These are phyloP conservation scores for Brevipalpus yothersi DNA, from an alignment of 1,140 invertebrate genomes.

Conservation along the genomic window DNA sequence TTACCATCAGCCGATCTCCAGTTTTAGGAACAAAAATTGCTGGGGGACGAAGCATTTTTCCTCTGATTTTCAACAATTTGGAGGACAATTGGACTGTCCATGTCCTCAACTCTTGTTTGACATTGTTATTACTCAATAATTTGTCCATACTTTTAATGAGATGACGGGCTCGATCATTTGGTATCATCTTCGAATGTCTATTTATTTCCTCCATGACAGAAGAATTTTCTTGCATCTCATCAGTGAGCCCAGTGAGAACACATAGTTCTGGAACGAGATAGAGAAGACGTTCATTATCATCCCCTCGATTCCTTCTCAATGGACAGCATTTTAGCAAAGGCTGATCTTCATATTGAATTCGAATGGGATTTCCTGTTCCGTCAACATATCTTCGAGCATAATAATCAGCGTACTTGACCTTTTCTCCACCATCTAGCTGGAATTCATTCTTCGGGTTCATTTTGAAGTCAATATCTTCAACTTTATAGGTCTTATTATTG, in stretches of 20 bases:
- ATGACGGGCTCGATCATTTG: slow-evolving; percentile 3
- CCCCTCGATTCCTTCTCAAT: background rate
- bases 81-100: slow-evolving; percentile 22
- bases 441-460: slow-evolving; percentile 19
- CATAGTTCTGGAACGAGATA: slow-evolving; percentile 20
- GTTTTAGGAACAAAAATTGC: background rate
- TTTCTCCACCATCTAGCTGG: slow-evolving; percentile 13
- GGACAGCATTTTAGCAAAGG: slow-evolving; percentile 16
- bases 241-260: slow-evolving; percentile 18
- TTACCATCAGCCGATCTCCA: slow-evolving; percentile 10
- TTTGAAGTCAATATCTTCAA: slow-evolving; percentile 26
- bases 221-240: slow-evolving; percentile 12
- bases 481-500: slow-evolving; percentile 23
- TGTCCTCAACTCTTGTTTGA: slow-evolving; percentile 18
- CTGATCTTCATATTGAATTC: slow-evolving; percentile 18
- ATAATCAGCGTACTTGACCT: slow-evolving; percentile 17
- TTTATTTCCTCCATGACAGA: slow-evolving; percentile 31
- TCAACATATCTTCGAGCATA: slow-evolving; percentile 19
- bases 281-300: background rate
- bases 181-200: slow-evolving; percentile 35
- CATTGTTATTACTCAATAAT: slow-evolving; percentile 18
- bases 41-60: slow-evolving; percentile 14
- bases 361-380: too few species aligned
- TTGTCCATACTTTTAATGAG: slow-evolving; percentile 12
- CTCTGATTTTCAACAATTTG: slow-evolving; percentile 20